Base-by-base conservation (phyloP, 2,888 invertebrate genomes). In the Philhelius pedissequus region DNA sequence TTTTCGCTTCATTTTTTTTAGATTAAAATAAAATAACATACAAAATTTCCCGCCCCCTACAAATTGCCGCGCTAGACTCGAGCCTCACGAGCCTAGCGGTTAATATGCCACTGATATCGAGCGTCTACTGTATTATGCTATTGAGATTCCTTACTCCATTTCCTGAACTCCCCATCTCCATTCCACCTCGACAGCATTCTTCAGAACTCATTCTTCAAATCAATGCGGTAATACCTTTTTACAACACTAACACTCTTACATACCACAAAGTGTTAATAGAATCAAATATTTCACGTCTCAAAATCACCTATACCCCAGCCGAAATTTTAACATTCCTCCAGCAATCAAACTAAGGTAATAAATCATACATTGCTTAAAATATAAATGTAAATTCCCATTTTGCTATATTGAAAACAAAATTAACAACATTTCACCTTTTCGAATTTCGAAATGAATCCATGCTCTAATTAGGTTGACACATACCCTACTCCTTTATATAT, bases 251-350 rank as follows among this genome's bases (percentile, higher is more conserved):
- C 40, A 40, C 60, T n/a, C 7, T 27, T 22, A 15, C 64, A 64
- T 64, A 64, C 64, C 64, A 48, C 45, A 48, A 64, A 32, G 64
- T 64, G 64, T 48, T 48, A 64, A 64, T 22, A 32, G 48, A 64
- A 64, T 64, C 7, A 64, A 64, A 64, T 64, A 64, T 64, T 64
- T 64, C 48, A 64, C 45, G 18, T 48, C 64, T 48, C 8, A 48
- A 64, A 64, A 64, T 64, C 32, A 32, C 32, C 45, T 48, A n/a
- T 48, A 45, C 48, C 48, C 45, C 48, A 48, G 48, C 48, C 48
- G 13, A 48, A 64, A 64, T 48, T 64, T 27, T 48, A 64, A 64
- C 64, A 64, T 64, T 64, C 64, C 48, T 32, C 15, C 15, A 48
- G 13, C 22, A 20, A 32, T 40, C 48, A 48, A 45, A 27, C 27